Percentiles rank a stretch among this genome's conserved stretches.
Evolutionary conservation across 2,888 invertebrate genomes (phyloP).

Genomic region (Sinotaia quadrata): DNA sequence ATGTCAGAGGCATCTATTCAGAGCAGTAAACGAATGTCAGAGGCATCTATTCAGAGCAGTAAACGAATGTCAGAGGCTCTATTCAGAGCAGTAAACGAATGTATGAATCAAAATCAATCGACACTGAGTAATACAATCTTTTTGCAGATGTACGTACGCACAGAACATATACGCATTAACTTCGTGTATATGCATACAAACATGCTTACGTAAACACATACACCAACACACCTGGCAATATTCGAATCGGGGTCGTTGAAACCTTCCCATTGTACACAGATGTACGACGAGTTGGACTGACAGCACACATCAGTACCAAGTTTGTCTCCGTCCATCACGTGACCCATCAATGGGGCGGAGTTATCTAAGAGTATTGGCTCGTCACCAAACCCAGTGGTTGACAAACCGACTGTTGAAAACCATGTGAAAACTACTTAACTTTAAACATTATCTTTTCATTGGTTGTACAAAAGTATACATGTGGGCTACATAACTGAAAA

Average conservation of each 20-base stretch:
- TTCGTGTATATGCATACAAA: too few relatives aligned
- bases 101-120: too few relatives aligned
- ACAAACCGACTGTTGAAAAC: conserved; percentile 47
- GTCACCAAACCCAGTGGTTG: conserved; percentile 50
- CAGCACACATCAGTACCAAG: conserved; percentile 41
- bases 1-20: too few relatives aligned
- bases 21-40: too few relatives aligned
- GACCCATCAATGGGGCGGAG: conserved; percentile 48
- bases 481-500: too few relatives aligned
- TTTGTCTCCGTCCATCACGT: conserved; percentile 51
- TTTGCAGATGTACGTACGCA: too few relatives aligned
- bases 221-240: conserved; percentile 43
- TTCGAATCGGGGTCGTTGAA: conserved; percentile 59
- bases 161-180: too few relatives aligned
- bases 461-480: background rate
- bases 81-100: too few relatives aligned
- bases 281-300: conserved; percentile 38
- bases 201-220: too few relatives aligned
- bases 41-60: too few relatives aligned
- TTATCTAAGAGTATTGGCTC: conserved; percentile 56
- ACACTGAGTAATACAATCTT: too few relatives aligned
- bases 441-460: background rate
- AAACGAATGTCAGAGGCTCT: too few relatives aligned
- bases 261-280: conserved; percentile 55
- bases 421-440: background rate